Conservation (phyloP, 2,888 invertebrate genomes). For the Drosophila kanekoi region DNA sequence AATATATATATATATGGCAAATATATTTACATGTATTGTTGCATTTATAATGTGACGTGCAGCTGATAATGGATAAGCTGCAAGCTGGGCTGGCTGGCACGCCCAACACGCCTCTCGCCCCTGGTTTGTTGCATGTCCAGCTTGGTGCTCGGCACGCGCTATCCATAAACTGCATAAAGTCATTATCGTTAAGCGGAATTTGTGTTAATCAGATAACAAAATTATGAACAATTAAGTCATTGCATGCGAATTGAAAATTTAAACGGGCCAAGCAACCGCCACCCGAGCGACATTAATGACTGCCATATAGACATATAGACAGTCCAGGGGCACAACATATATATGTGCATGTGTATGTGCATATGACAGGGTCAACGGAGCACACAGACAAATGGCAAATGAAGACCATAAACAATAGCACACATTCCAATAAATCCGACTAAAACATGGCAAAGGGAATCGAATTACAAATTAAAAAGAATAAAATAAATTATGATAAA, state of each 20-base stretch:
- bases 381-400: slow-evolving; percentile 50
- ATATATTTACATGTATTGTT: slow-evolving; percentile 6
- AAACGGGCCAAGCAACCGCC: slow-evolving; percentile 37
- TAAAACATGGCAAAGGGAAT: too few relatives aligned
- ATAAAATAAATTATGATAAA: background rate
- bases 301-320: slow-evolving; percentile 10
- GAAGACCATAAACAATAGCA: slow-evolving; percentile 48
- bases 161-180: slow-evolving; percentile 79
- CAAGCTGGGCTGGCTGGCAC: slow-evolving; percentile 9
- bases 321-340: background rate
- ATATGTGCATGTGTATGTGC: slow-evolving; percentile 5
- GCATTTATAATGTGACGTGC: slow-evolving; percentile 51
- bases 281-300: slow-evolving; percentile 53
- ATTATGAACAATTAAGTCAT: slow-evolving; percentile 80
- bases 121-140: slow-evolving; percentile 28
- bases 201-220: slow-evolving; percentile 81
- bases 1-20: background rate
- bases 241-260: slow-evolving; percentile 81
- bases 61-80: slow-evolving; percentile 70
- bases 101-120: slow-evolving; percentile 5
- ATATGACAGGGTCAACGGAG: background rate
- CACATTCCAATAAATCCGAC: slow-evolving; percentile 4
- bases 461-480: slow-evolving; percentile 1
- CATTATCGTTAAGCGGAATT: slow-evolving; percentile 80
- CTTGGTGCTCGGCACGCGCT: slow-evolving; percentile 58